phyloP scores from a whole-genome alignment of 2,888 invertebrate genomes.

The Poecilobothrus nobilitatus region DNA sequence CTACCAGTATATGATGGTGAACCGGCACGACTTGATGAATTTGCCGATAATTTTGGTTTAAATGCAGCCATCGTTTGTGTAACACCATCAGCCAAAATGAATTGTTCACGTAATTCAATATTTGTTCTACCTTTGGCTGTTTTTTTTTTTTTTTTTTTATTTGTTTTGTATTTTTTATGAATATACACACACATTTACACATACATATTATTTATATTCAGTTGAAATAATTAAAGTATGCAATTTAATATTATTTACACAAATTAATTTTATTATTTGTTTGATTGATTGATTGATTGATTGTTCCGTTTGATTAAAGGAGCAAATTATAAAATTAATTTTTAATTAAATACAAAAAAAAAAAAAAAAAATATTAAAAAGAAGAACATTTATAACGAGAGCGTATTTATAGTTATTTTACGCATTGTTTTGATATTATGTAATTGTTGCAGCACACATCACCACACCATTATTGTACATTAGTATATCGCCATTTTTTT shows the following conservation, averaged over 20 bases:
- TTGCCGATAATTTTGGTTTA: conserved; percentile 85
- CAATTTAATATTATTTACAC: too few species aligned
- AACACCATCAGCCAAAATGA: conserved; percentile 96
- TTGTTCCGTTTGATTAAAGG: too few species aligned
- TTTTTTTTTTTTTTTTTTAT: too few species aligned
- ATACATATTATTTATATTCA: too few species aligned
- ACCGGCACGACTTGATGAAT: conserved; percentile 59
- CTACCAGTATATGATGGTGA: conserved; percentile 47
- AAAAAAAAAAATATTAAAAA: not conserved
- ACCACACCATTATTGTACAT: not conserved
- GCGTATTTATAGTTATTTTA: not conserved
- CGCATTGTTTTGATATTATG: too few species aligned
- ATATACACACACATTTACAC: too few species aligned
- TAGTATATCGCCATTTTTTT: not conserved
- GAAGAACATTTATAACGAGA: not conserved
- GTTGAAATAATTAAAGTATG: too few species aligned
- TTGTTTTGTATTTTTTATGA: conserved; percentile 21
- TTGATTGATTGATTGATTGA: too few species aligned
- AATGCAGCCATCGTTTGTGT: conserved; percentile 99
- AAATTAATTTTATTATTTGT: too few species aligned
- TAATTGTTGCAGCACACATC: not conserved
- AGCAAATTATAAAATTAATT: not conserved
- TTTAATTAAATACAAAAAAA: not conserved
- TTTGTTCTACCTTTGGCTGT: conserved; percentile 99
- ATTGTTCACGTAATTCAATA: conserved; percentile 98